Base-by-base conservation (phyloP, 1,140 invertebrate species). In the Drosophila truncata region DNA sequence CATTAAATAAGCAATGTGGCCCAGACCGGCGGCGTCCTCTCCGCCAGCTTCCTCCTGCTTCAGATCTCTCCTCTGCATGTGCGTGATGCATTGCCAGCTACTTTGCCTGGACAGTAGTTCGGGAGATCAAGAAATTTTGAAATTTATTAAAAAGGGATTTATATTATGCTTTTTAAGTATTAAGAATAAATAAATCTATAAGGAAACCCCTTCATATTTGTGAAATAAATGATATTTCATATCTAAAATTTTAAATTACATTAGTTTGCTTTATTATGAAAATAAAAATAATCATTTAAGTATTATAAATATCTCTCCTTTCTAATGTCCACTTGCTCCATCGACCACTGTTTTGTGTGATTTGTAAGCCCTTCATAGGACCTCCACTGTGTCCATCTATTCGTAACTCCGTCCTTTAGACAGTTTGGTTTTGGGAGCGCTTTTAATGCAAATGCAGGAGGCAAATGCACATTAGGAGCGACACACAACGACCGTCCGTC, bases 1-100 rank as follows among this genome's bases (percentile, higher is more conserved):
- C 84, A 92, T 92, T 92, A 92, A 92, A 91, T 82, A 91, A 88
- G 80, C 91, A 79, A 87, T 91, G 80, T 80, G 80, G 67, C 78
- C 71, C 61, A 81, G 67, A 50, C 63, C 62, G 41, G 54, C 31
- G 46, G 46, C 31, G 13, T 33, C 33, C 37, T 35, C 31, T 52
- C 55, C 31, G n/a, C 33, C 62, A 55, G 61, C 55, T 39, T 64
- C 72, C 78, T 49, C 60, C 72, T 29, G 20, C 49, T 20, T 29
- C n/a, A 20, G 33, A 23, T n/a, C 52, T 27, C 37, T 16, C 25
- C 49, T 27, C 27, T 65, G 41, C 25, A 31, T 77, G 42, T 61
- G 49, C 65, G 35, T 79, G 20, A 31, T 65, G 62, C 62, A 71
- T 54, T 60, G 42, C 49, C 61, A 62, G 66, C 54, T 67, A 59